Conservation (phyloP, 1,140 invertebrate genomes). For the Saccostrea echinata region DNA sequence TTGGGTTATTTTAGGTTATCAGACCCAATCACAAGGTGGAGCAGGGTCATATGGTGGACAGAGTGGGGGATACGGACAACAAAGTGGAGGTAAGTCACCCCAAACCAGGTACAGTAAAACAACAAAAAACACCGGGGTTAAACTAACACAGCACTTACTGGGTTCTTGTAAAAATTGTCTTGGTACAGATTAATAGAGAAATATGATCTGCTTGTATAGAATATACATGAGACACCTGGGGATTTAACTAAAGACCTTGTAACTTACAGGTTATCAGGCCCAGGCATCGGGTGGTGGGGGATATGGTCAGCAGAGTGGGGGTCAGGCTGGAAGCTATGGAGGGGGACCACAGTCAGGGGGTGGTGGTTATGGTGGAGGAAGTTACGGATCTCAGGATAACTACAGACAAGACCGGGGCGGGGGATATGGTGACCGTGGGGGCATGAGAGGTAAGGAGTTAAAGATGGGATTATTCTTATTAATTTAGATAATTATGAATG, state of each 20-base stretch:
- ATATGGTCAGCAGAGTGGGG: constrained; percentile 40
- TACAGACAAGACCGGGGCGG: constrained; percentile 42
- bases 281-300: constrained; percentile 40
- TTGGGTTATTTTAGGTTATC: not conserved
- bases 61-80: constrained; percentile 39
- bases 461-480: not conserved
- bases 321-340: constrained; percentile 48
- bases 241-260: not conserved
- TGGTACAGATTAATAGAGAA: too few relatives aligned
- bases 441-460: constrained; percentile 24
- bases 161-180: too few relatives aligned
- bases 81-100: constrained; percentile 11
- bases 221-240: too few relatives aligned
- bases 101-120: not conserved
- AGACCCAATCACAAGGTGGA: constrained; percentile 23
- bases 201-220: too few relatives aligned
- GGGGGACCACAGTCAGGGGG: constrained; percentile 45
- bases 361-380: constrained; percentile 44
- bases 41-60: constrained; percentile 31
- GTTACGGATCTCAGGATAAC: constrained; percentile 38
- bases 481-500: too few relatives aligned
- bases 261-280: constrained; percentile 30
- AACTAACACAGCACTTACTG: too few relatives aligned
- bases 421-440: constrained; percentile 53
- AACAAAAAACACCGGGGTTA: too few relatives aligned